Conservation (phyloP, 2,797 vertebrate genomes). For the Myripristis jacobus region DNA sequence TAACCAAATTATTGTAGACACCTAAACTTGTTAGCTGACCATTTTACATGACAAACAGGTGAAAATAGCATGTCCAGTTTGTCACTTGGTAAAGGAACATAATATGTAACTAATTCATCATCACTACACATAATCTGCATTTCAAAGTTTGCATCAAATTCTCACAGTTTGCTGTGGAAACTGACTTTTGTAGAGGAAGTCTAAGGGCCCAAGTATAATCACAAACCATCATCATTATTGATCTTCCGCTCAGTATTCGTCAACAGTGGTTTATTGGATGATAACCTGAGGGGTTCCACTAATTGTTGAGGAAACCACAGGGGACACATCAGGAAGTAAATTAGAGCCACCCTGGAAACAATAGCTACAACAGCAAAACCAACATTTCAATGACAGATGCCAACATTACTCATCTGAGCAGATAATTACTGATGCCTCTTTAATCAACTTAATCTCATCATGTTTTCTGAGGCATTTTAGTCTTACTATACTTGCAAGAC, state of each 20-base stretch:
- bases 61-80: no score
- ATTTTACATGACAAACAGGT: no score
- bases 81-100: no score
- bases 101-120: no score
- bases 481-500: no score
- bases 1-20: no score
- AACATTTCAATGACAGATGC: background rate
- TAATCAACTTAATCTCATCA: constrained; percentile 1
- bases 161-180: background rate
- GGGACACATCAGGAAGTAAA: constrained; percentile 42
- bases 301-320: constrained; percentile 46
- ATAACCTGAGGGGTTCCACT: constrained; percentile 31
- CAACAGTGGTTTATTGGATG: constrained; percentile 24
- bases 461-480: no score
- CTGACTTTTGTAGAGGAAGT: background rate
- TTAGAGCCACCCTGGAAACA: constrained; percentile 32
- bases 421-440: background rate
- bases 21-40: no score
- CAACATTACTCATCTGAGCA: constrained; percentile 11
- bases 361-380: constrained; percentile 25
- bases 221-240: constrained; percentile 31
- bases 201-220: background rate
- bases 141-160: background rate
- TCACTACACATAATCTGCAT: no score
- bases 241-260: constrained; percentile 33